Conservation (phyloP, 2,797 vertebrate species). For the Ara ararauna region DNA sequence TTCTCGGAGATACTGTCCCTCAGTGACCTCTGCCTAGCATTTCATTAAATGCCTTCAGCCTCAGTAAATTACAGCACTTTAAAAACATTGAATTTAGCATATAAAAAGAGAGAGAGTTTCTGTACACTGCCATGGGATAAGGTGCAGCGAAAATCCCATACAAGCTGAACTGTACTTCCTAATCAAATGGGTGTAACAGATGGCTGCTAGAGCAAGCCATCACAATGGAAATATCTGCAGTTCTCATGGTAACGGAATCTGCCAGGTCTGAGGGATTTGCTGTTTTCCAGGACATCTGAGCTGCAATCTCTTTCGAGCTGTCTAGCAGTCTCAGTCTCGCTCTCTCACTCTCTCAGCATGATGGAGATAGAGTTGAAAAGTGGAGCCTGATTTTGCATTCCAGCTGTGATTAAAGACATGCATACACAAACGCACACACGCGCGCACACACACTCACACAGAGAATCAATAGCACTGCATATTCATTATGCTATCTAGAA, state of each 20-base stretch:
- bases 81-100: slow-evolving; percentile 82
- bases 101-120: slow-evolving; percentile 78
- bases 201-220: slow-evolving; percentile 94
- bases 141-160: slow-evolving; percentile 84
- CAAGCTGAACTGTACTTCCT: slow-evolving; percentile 86
- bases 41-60: slow-evolving; percentile 77
- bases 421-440: not conserved
- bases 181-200: slow-evolving; percentile 97
- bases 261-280: slow-evolving; percentile 96
- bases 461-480: slow-evolving; percentile 69
- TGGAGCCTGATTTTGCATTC: slow-evolving; percentile 84
- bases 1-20: slow-evolving; percentile 72
- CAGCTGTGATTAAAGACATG: slow-evolving; percentile 84
- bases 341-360: slow-evolving; percentile 82
- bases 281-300: slow-evolving; percentile 96
- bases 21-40: slow-evolving; percentile 75
- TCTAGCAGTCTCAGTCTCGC: slow-evolving; percentile 93
- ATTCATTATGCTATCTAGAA: slow-evolving; percentile 83
- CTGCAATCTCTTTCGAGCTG: slow-evolving; percentile 90
- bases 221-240: slow-evolving; percentile 95
- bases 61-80: slow-evolving; percentile 79
- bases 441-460: not conserved
- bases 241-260: slow-evolving; percentile 99
- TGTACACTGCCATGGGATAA: slow-evolving; percentile 80
- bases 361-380: slow-evolving; percentile 86